Evolutionary conservation across 2,113 vertebrate species (phyloP), one percentile per base, ranked within the genome.

Genomic region (Hippocampus comes): DNA sequence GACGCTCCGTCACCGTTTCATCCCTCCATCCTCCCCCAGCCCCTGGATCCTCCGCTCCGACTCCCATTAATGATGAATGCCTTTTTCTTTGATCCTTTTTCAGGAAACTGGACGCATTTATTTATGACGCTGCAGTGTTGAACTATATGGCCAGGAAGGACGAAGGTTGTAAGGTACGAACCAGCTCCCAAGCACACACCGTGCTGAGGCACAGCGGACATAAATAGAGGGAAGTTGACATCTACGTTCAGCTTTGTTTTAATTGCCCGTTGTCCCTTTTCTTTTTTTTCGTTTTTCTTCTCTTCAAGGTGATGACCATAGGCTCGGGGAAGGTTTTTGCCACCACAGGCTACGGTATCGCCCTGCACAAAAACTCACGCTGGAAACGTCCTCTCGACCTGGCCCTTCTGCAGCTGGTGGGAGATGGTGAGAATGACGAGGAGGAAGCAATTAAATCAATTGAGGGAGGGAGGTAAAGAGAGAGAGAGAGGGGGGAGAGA

Each of bases 141-240:
- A 97, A 96, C 92, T 97, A 97, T 89, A 95, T 97, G 95, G 95
- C 95, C 72, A 93, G 95, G 74, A 96, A 97, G 89, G 95, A 96
- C 69, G 95, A 96, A 87, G 95, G 95, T 85, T 97, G 95, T 91
- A 96, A 96, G 90, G 94, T 97, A 27, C 94, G 95, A 81, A 92
- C 91, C 17, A 42, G 72, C 20, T 17, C 25, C 25, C 34, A 30
- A 9, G 27, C 11, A 65, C 42, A 61, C 17, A 18, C 34, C 63
- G 34, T 56, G 23, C 56, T 59, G 27, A n/a, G 20, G 20, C 63
- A 15, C 63, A 3, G 9, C 20, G 20, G 10, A 42, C 63, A n/a
- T 64, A 41, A 64, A 42, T 42, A 64, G 9, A 64, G 63, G 15
- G 21, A 5, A 56, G 49, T 72, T 17, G n/a, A 53, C 66, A 57